Base-by-base conservation (phyloP, 2,113 vertebrate genomes). In the Tupaia chinensis region DNA sequence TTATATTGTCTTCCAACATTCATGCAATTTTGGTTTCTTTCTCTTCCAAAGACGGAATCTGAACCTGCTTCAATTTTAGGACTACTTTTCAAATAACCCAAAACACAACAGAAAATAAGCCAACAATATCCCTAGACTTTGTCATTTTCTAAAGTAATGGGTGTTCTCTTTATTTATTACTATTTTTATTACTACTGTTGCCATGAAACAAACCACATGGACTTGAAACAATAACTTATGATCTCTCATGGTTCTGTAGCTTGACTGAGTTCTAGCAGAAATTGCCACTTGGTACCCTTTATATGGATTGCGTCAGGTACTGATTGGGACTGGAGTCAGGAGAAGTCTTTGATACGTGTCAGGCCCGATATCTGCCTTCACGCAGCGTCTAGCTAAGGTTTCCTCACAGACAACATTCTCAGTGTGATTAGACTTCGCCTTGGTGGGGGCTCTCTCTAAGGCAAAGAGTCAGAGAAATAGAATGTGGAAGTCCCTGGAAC, bases 311-410 rank as follows among this genome's bases (percentile, higher is more conserved):
- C 23, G n/a, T 84, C 29, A 23, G 19, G 60, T 70, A 8, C 9
- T n/a, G n/a, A 15, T 5, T 79, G 12, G 0, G 16, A 11, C 15
- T 89, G 14, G 54, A 78, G 3, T 60, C 44, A 44, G n/a, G 17
- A 58, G 27, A 83, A 32, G 15, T n/a, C 53, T 77, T 32, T 10
- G 58, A 93, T 3, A 76, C 4, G 27, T 9, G n/a, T 85, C 27
- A 65, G n/a, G 3, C 34, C 65, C 65, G 58, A 20, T 44, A 7
- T 81, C 9, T 85, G 29, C 95, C 56, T 56, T 70, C 15, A 29
- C 9, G 7, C 1, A 44, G 12, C 5, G 0, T 88, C 0, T 60
- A 22, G 1, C 1, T 10, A 63, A 23, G 2, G 7, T 76, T 81
- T 73, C 77, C 10, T 77, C 88, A 69, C 25, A n/a, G 3, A 60